phyloP scores from a whole-genome alignment of 1,140 invertebrate species.

The Matsumurasca onukii region DNA sequence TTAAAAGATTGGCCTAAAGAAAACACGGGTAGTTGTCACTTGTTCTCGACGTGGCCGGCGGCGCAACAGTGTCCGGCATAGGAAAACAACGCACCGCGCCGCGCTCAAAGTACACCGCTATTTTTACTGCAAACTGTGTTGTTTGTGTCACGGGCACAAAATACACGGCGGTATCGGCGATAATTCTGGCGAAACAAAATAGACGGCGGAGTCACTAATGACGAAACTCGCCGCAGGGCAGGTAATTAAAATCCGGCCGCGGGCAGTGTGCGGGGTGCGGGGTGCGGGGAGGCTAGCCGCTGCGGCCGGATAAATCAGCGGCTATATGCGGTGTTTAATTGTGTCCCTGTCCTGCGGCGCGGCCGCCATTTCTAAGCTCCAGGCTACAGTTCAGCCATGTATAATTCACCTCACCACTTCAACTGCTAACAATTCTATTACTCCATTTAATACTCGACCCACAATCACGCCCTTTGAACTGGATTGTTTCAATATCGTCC shows the following conservation, averaged over 20 bases:
- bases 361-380: not conserved
- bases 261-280: too few species aligned
- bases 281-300: too few species aligned
- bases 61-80: too few species aligned
- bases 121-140: not conserved
- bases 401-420: not conserved
- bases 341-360: not conserved
- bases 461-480: not conserved
- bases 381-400: not conserved
- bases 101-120: not conserved
- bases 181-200: not conserved
- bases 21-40: too few species aligned
- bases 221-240: not conserved
- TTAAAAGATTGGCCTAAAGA: too few species aligned
- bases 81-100: too few species aligned
- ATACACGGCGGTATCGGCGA: not conserved
- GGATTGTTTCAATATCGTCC: not conserved
- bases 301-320: not conserved
- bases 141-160: not conserved
- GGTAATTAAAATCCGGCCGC: not conserved
- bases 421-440: not conserved
- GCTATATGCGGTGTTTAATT: not conserved
- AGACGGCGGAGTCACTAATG: not conserved
- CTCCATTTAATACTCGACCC: not conserved
- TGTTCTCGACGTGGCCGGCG: too few species aligned